Base-by-base conservation (phyloP, 2,888 invertebrate genomes). In the Steromphala cineraria region DNA sequence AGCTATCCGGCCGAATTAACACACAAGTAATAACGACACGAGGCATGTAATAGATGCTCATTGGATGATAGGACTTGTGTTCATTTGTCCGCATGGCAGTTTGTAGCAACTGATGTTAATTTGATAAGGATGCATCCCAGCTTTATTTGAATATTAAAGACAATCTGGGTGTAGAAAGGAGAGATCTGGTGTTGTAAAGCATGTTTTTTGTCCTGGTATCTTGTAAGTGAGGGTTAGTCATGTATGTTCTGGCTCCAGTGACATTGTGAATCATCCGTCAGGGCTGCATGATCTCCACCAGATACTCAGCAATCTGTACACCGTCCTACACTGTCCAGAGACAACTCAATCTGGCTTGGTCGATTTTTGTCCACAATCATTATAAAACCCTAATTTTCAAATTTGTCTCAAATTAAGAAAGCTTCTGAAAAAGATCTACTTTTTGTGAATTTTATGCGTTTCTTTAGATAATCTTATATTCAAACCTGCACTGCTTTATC, bases 71-170 rank as follows among this genome's bases (percentile, higher is more conserved):
- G 40, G 71, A 71, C 71, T 36, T 36, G 36, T 17, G 71, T 36
- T 71, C 40, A 71, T 31, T 71, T 71, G 71, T 31, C 36, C 71
- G 31, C 71, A 71, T 71, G 71, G 40, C 71, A 40, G 28, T 71
- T 71, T 71, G 71, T 71, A 71, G 19, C 71, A 71, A 71, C 71
- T 36, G 71, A 71, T 71, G 71, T 71, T 71, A 71, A 71, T 71
- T 71, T 71, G 71, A 71, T 71, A 71, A 71, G 71, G 71, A 71
- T 36, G 71, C n/a, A 36, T 36, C 40, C 19, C 19, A 19, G 71
- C 36, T 71, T 31, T 71, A 71, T 71, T 71, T 71, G 71, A 71
- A 71, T 71, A 71, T 71, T 71, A 36, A 36, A 40, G 71, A 71
- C 40, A 40, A 36, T 71, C 71, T 36, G 36, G 13, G 28, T 31